Conservation (phyloP, 2,797 vertebrate genomes). For the Moxostoma hubbsi region DNA sequence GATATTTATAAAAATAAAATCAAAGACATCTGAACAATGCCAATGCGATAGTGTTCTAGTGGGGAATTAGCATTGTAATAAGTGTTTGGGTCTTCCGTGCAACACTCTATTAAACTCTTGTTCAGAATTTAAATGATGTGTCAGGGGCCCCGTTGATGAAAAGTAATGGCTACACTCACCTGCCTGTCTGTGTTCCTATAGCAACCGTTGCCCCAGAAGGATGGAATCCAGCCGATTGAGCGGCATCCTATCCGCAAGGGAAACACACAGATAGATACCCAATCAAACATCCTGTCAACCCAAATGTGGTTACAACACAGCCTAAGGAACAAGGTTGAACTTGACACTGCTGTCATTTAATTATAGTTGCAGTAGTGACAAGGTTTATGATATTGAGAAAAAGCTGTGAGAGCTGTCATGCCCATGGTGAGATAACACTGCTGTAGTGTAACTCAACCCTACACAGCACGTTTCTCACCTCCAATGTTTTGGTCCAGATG, state of each 20-base stretch:
- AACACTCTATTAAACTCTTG: conserved; percentile 42
- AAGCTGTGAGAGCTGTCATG: neutral
- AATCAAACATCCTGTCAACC: conserved; percentile 44
- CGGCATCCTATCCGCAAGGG: conserved; percentile 84
- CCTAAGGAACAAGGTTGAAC: neutral
- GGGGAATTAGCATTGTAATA: conserved; percentile 54
- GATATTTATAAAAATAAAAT: neutral
- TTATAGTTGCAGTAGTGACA: conserved; percentile 18
- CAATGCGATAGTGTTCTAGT: neutral
- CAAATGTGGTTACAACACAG: neutral
- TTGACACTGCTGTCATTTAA: neutral
- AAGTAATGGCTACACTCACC: conserved; percentile 76
- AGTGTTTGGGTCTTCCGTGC: conserved; percentile 39
- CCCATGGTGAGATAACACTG: neutral
- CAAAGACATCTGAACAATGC: no score
- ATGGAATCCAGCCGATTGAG: conserved; percentile 95
- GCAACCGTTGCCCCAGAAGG: conserved; percentile 92
- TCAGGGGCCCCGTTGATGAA: conserved; percentile 45
- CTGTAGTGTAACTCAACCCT: neutral
- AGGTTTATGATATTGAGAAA: conserved; percentile 2
- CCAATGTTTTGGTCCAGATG: conserved; percentile 91
- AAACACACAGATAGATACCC: conserved; percentile 48
- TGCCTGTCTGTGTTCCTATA: conserved; percentile 93
- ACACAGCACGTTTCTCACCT: conserved; percentile 76
- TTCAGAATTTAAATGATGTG: conserved; percentile 47